Base-by-base conservation (phyloP, 2,888 invertebrate genomes). In the Macropis europaea region DNA sequence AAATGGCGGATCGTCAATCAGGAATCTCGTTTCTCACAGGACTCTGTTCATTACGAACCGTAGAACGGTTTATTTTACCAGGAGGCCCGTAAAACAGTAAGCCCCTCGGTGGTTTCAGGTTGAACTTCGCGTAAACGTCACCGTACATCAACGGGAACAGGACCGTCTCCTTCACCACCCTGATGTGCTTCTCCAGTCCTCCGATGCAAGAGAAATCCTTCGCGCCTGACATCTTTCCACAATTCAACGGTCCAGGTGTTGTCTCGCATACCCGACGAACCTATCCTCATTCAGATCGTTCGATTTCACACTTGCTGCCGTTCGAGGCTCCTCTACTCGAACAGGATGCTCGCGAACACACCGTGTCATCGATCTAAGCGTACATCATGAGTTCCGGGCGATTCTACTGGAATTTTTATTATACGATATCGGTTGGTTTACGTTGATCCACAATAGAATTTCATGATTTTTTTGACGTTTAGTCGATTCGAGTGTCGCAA, bases 31-130 rank as follows among this genome's bases (percentile, higher is more conserved):
- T 32, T 52, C 26, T 3, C 13, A n/a, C n/a, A 19, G 5, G 15
- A 26, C 36, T 15, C 9, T 40, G 45, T 42, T 43, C 17, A 54
- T 72, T 64, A 64, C 71, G 53, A 66, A 64, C 66, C 52, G 42
- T 62, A 67, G 54, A 69, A 62, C 24, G 62, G 13, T 54, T 64
- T 32, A 42, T 52, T 66, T 86, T 89, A 94, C 95, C 97, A 63
- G 97, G 97, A 0, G 97, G 97, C 0, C 97, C 97, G 88, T 97
- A 95, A 90, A 97, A 97, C 1, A 97, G 89, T 0, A 97, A 95
- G 0, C 97, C 97, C 82, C 95, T 93, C 0, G 97, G 97, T 1
- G 97, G 96, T 57, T 94, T 92, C 2, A 97, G 94, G 82, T 95
- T 94, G 89, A 97, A 97, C 85, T 94, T 94, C 63, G 94, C 92